Evolutionary conservation across 2,797 vertebrate genomes (phyloP).

Genomic region (Harpagifer antarcticus): DNA sequence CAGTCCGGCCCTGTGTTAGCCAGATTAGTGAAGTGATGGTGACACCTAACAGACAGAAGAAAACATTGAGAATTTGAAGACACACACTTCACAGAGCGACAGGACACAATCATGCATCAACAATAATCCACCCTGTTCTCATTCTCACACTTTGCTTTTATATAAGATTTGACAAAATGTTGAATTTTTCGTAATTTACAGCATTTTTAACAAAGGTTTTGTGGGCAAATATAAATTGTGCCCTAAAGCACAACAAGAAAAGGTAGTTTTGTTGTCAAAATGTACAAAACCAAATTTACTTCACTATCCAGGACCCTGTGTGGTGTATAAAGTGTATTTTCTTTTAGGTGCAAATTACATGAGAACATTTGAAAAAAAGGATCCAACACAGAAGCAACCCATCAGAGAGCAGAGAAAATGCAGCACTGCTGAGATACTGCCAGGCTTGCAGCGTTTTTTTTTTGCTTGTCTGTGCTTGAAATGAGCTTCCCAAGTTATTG

Average conservation of each 20-base stretch:
- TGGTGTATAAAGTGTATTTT: slow-evolving; percentile 8
- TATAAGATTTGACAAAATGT: too few relatives aligned
- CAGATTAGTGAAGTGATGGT: too few relatives aligned
- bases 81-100: too few relatives aligned
- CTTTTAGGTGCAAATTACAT: slow-evolving; percentile 9
- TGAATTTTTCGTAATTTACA: not conserved
- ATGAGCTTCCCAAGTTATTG: slow-evolving; percentile 20
- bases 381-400: not conserved
- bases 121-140: too few relatives aligned
- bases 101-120: too few relatives aligned
- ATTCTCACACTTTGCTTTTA: too few relatives aligned
- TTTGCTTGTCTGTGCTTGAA: slow-evolving; percentile 7
- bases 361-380: not conserved
- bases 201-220: not conserved
- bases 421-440: slow-evolving; percentile 13
- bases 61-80: not conserved
- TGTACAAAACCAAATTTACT: not conserved
- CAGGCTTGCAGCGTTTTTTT: not conserved
- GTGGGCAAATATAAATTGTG: not conserved
- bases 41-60: not conserved
- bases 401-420: not conserved
- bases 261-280: not conserved
- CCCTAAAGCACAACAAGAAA: not conserved
- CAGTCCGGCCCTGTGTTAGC: too few relatives aligned
- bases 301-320: not conserved